phyloP scores from a whole-genome alignment of 2,797 vertebrate species.

The Denticeps clupeoides region DNA sequence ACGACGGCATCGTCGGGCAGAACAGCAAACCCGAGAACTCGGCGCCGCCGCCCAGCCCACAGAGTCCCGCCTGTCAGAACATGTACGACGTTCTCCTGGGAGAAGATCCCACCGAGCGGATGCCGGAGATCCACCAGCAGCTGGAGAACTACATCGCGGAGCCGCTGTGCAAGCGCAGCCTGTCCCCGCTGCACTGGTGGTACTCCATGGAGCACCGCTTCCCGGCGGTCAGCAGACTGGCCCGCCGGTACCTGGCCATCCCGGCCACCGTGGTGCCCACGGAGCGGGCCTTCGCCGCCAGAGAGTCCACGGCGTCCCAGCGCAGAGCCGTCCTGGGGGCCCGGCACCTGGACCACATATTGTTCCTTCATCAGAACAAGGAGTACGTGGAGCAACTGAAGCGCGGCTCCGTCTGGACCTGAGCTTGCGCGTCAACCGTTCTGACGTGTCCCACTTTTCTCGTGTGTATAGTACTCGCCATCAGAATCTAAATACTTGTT shows the following conservation, averaged over 20 bases:
- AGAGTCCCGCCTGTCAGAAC: constrained; percentile 26
- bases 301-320: constrained; percentile 28
- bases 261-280: constrained; percentile 43
- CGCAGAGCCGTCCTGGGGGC: constrained; percentile 40
- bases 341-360: constrained; percentile 44
- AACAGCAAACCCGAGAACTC: constrained; percentile 19
- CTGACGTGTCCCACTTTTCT: too few species aligned
- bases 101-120: constrained; percentile 48
- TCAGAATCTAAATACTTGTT: too few species aligned
- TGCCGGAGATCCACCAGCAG: constrained; percentile 55
- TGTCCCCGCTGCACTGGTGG: constrained; percentile 56
- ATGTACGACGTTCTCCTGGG: constrained; percentile 54
- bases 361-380: constrained; percentile 55
- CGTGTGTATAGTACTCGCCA: too few species aligned
- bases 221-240: constrained; percentile 45
- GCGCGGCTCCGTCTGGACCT: constrained; percentile 21
- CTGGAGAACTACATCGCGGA: constrained; percentile 57
- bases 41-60: too few species aligned
- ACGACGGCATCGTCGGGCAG: constrained; percentile 33
- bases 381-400: constrained; percentile 42
- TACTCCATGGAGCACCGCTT: constrained; percentile 48
- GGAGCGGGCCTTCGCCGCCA: constrained; percentile 34
- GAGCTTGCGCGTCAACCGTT: too few species aligned
- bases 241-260: constrained; percentile 46
- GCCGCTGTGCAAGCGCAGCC: constrained; percentile 49